Conservation (phyloP, 2,797 vertebrate genomes). For the Euphonia xanthogaster region DNA sequence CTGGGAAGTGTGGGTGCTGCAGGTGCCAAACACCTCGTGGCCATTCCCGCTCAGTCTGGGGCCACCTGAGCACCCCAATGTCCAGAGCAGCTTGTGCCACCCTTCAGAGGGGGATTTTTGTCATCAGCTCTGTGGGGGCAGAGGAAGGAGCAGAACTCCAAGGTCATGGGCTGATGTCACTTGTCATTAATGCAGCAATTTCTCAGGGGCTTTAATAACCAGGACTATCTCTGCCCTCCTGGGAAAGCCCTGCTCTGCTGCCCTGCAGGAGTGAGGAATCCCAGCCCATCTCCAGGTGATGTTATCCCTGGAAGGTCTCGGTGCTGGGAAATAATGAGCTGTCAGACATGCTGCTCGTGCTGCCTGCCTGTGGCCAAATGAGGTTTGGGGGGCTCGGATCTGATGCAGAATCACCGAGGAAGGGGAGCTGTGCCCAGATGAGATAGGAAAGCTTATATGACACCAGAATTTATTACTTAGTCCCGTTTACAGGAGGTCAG, state of each 20-base stretch:
- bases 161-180: background rate
- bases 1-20: background rate
- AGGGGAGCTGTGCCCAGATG: background rate
- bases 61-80: rapidly evolving
- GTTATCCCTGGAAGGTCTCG: background rate
- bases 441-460: background rate
- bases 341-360: background rate
- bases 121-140: background rate
- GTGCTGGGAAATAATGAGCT: constrained; percentile 5
- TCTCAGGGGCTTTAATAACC: background rate
- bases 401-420: background rate
- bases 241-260: background rate
- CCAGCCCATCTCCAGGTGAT: background rate
- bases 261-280: background rate
- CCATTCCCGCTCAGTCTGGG: rapidly evolving
- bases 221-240: background rate
- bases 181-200: background rate
- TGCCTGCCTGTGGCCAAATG: background rate
- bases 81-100: background rate
- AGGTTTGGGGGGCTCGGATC: background rate
- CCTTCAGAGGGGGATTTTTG: background rate
- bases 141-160: background rate
- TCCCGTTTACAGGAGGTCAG: background rate
- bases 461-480: background rate
- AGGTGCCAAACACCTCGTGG: rapidly evolving